phyloP scores from a whole-genome alignment of 2,888 invertebrate genomes.

The Diaphora mendica region DNA sequence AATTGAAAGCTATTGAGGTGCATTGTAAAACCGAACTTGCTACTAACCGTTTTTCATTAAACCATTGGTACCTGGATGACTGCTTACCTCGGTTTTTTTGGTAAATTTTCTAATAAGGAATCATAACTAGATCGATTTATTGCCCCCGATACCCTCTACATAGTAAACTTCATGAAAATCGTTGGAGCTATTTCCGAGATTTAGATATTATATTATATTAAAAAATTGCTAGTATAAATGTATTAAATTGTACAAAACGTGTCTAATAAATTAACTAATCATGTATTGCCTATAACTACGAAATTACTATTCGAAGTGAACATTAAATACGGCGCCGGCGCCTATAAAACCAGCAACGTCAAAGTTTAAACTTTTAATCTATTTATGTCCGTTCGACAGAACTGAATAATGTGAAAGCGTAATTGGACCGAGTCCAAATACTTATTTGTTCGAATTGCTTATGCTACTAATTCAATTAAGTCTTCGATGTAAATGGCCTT shows the following conservation, averaged over 20 bases:
- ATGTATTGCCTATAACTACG: not conserved
- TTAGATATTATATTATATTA: no score
- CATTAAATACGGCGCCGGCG: conserved; percentile 32
- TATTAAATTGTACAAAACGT: not conserved
- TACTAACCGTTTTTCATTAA: not conserved
- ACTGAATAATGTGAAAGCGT: conserved; percentile 15
- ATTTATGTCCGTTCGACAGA: conserved; percentile 17
- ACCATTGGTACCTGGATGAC: no score
- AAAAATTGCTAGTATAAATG: no score
- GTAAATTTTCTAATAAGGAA: no score
- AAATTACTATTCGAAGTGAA: not conserved
- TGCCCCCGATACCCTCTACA: no score
- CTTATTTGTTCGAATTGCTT: conserved; percentile 18
- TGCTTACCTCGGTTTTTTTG: no score
- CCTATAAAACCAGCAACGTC: conserved; percentile 26
- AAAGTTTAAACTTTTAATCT: conserved; percentile 17
- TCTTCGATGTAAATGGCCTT: not conserved
- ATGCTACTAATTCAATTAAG: conserved; percentile 10
- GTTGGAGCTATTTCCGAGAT: no score
- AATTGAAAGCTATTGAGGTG: no score
- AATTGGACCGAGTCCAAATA: conserved; percentile 18
- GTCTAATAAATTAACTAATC: not conserved
- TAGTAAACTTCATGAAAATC: no score
- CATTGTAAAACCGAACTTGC: not conserved
- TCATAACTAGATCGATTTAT: no score